phyloP scores from a whole-genome alignment of 2,113 vertebrate genomes.

The Equus quagga region DNA sequence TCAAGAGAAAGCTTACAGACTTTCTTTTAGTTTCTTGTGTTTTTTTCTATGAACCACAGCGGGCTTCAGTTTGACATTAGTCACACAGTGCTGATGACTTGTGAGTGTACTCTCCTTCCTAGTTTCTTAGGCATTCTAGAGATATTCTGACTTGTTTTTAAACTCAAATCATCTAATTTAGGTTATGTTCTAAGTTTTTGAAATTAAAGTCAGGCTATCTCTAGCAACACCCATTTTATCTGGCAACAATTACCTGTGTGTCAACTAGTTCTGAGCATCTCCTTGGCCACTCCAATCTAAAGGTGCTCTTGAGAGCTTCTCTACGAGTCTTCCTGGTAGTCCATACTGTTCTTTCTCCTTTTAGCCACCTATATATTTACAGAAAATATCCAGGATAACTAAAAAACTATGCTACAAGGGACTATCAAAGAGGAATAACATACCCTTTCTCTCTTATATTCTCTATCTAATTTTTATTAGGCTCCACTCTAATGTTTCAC shows the following conservation, averaged over 20 bases:
- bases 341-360: not conserved
- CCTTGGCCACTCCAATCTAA: not conserved
- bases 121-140: not conserved
- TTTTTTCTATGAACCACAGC: not conserved
- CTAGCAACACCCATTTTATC: not conserved
- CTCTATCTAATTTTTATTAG: conserved; percentile 3
- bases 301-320: not conserved
- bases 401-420: not conserved
- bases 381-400: not conserved
- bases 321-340: not conserved
- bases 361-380: not conserved
- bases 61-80: not conserved
- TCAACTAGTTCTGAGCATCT: not conserved
- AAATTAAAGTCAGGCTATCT: not conserved
- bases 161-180: conserved; percentile 16
- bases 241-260: not conserved
- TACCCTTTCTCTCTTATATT: not conserved
- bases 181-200: not conserved
- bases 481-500: not conserved
- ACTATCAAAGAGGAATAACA: not conserved
- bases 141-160: not conserved
- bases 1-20: not conserved
- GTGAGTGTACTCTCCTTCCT: not conserved
- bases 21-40: not conserved
- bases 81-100: not conserved